Evolutionary conservation across 2,888 invertebrate species (phyloP), one percentile per base, ranked within the genome.

Genomic region (Hyppa rectilinea): DNA sequence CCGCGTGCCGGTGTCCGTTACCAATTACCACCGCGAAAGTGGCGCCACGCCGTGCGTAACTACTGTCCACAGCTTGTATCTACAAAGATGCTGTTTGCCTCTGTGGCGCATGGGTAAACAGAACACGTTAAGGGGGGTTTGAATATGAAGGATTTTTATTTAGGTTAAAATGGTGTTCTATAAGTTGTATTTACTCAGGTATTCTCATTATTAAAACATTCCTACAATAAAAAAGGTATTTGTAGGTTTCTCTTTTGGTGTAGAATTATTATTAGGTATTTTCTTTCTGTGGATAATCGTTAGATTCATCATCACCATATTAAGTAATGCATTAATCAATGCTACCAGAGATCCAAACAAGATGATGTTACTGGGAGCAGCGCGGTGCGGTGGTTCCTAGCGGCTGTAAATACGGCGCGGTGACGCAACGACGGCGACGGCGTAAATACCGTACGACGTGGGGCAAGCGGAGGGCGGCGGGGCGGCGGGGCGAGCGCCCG

Each of bases 361-460:
- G 31, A 63, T 9, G 10, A 61, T n/a, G 5, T 50, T 23, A 23
- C 26, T 12, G 6, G 20, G 20, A 34, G 38, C 63, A 14, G 34
- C 26, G 38, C 23, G 36, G 43, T 34, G 74, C 56, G 56, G 50
- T 40, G 49, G 34, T 63, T 53, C 17, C 20, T 62, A 45, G 38
- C 49, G 38, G 75, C 71, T 78, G 87, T 92, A 90, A 91, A 91
- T 92, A 87, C 82, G 36, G 58, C 83, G 88, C 84, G 90, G 91
- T 87, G 90, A 89, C 89, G 90, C 92, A 92, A 91, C 91, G 91
- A 88, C 89, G 89, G 75, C 91, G 91, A 88, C 89, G 89, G 75
- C 88, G 90, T 92, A 92, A 92, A 91, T 91, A 92, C 87, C 72
- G 78, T 40, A 52, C 66, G 71, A 71, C 71, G 73, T 40, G 53